Conservation (phyloP, 1,140 invertebrate species). For the Drosophila elegans region DNA sequence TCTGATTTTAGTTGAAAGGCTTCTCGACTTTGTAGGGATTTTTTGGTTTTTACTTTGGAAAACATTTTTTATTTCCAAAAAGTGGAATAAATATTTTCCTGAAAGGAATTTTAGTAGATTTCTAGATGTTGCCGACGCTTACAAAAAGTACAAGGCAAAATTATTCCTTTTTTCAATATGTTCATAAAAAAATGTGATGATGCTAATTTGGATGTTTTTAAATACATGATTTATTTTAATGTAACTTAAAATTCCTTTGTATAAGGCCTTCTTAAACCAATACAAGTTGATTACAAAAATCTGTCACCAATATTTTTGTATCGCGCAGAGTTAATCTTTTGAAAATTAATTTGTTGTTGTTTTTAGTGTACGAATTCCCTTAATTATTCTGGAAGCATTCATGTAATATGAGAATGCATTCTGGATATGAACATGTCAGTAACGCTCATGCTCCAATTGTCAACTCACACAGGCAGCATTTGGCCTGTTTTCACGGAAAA, state of each 20-base stretch:
- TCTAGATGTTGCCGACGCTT: too few relatives aligned
- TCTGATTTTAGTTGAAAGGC: constrained; percentile 14
- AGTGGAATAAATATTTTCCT: not conserved
- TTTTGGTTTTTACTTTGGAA: constrained; percentile 9
- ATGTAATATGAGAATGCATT: constrained; percentile 17
- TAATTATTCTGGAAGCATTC: not conserved
- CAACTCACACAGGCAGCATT: constrained; percentile 53
- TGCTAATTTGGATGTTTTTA: too few relatives aligned
- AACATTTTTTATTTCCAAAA: too few relatives aligned
- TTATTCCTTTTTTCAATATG: too few relatives aligned
- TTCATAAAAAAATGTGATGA: too few relatives aligned
- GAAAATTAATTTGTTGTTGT: too few relatives aligned
- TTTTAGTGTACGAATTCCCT: not conserved
- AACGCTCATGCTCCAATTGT: constrained; percentile 77
- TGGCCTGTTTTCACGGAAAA: constrained; percentile 29
- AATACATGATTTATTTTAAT: too few relatives aligned
- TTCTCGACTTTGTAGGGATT: constrained; percentile 8
- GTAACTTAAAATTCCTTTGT: too few relatives aligned
- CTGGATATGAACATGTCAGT: constrained; percentile 54
- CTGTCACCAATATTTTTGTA: not conserved
- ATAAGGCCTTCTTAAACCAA: too few relatives aligned
- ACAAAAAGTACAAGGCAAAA: too few relatives aligned
- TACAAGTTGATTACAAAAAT: too few relatives aligned
- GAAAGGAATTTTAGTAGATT: too few relatives aligned
- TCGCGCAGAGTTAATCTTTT: not conserved